Evolutionary conservation across 1,140 invertebrate species (phyloP).

Genomic region (Chironomus striatipennis): DNA sequence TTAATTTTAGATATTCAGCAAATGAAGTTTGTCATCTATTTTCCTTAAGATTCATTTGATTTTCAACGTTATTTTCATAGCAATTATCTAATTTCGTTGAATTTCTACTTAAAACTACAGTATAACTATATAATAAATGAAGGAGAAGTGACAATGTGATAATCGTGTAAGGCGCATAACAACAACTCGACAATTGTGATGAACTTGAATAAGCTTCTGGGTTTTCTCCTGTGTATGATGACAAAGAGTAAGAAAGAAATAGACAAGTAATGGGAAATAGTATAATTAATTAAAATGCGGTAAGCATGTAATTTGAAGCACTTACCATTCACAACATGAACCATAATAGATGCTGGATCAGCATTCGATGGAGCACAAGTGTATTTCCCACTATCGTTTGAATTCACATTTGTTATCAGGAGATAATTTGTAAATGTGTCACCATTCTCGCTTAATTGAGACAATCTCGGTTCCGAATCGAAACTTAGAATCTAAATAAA

Average conservation of each 20-base stretch:
- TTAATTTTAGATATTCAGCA: no score
- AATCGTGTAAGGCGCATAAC: neutral
- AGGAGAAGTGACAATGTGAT: neutral
- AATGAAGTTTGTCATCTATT: no score
- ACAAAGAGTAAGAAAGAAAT: neutral
- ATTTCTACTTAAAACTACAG: neutral
- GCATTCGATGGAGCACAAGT: conserved; percentile 63
- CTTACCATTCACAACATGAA: conserved; percentile 51
- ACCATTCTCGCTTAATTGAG: conserved; percentile 36
- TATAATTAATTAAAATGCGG: no score
- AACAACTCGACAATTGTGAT: conserved; percentile 16
- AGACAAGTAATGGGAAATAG: neutral
- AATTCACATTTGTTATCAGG: conserved; percentile 46
- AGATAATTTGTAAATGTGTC: conserved; percentile 45
- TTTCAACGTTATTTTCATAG: no score
- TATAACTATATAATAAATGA: neutral
- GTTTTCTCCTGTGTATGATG: neutral
- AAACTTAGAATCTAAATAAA: neutral
- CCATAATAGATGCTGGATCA: conserved; percentile 54
- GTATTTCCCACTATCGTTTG: conserved; percentile 54
- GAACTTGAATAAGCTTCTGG: conserved; percentile 16
- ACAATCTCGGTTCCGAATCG: conserved; percentile 30
- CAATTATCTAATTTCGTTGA: no score
- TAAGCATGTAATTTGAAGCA: neutral
- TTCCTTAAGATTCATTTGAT: no score